phyloP scores from a whole-genome alignment of 2,888 invertebrate species.

The Microctonus brassicae region DNA sequence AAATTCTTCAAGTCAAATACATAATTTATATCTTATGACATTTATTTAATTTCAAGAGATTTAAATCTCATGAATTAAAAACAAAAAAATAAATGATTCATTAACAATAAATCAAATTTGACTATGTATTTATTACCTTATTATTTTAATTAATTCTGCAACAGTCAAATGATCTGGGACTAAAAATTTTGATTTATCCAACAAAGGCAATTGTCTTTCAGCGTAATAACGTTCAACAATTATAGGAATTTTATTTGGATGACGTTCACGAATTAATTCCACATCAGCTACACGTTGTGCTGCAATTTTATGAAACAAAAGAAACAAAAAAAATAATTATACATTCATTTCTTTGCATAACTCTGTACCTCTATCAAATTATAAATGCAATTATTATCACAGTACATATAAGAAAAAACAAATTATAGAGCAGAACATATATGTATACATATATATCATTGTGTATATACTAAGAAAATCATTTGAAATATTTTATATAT shows the following conservation, averaged over 20 bases:
- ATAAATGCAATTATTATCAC: neutral
- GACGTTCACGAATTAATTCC: conserved; percentile 57
- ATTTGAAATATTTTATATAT: neutral
- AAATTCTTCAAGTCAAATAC: neutral
- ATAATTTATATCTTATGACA: too few species aligned
- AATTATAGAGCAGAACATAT: neutral
- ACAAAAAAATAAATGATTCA: conserved; percentile 64
- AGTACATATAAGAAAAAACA: neutral
- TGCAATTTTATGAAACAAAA: conserved; percentile 38
- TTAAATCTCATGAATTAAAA: too few species aligned
- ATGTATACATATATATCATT: neutral
- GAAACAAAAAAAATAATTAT: neutral
- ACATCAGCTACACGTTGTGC: conserved; percentile 61
- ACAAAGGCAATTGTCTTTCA: conserved; percentile 80
- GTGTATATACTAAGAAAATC: neutral
- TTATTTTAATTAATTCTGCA: conserved; percentile 88
- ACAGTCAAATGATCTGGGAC: conserved; percentile 91
- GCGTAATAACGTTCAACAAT: conserved; percentile 86
- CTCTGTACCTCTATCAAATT: neutral
- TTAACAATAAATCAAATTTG: too few species aligned
- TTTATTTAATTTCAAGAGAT: too few species aligned
- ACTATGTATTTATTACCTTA: too few species aligned
- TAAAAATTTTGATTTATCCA: conserved; percentile 89
- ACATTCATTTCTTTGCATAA: neutral
- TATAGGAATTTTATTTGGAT: conserved; percentile 74